Conservation (phyloP, 2,888 invertebrate genomes). For the Troglohyphantes excavatus region DNA sequence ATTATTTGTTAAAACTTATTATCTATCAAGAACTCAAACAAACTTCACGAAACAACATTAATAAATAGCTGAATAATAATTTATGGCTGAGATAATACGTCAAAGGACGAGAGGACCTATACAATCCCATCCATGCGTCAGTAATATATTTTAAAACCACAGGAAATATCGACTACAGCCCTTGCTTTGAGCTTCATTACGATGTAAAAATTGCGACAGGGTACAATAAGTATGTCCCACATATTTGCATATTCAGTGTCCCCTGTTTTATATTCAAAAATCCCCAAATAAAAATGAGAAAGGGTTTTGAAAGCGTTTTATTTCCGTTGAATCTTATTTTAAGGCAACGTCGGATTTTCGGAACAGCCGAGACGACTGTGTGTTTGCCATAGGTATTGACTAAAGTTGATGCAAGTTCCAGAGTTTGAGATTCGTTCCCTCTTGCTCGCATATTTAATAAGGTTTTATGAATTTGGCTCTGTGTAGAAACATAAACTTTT, state of each 20-base stretch:
- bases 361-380: no score
- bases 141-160: conserved; percentile 39
- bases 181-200: conserved; percentile 46
- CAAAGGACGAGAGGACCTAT: conserved; percentile 28
- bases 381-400: not conserved
- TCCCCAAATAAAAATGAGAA: conserved; percentile 22
- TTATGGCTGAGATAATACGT: conserved; percentile 32
- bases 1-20: conserved; percentile 5
- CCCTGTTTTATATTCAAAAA: conserved; percentile 44
- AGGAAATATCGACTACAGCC: conserved; percentile 18
- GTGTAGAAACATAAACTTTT: not conserved
- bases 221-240: conserved; percentile 40
- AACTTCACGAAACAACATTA: conserved; percentile 17
- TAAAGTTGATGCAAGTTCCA: conserved; percentile 30
- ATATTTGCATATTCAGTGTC: conserved; percentile 56
- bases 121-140: conserved; percentile 21
- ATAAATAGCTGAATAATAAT: conserved; percentile 39
- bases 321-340: conserved; percentile 38
- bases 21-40: not conserved
- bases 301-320: conserved; percentile 33
- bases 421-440: conserved; percentile 32
- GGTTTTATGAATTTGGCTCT: conserved; percentile 30
- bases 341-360: conserved; percentile 2
- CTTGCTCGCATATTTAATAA: conserved; percentile 46
- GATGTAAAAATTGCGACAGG: conserved; percentile 20